Percentiles rank a stretch among this genome's conserved stretches.
These are phyloP conservation scores for Syngnathus typhle DNA, from an alignment of 2,113 vertebrate genomes.

Conservation along the genomic window DNA sequence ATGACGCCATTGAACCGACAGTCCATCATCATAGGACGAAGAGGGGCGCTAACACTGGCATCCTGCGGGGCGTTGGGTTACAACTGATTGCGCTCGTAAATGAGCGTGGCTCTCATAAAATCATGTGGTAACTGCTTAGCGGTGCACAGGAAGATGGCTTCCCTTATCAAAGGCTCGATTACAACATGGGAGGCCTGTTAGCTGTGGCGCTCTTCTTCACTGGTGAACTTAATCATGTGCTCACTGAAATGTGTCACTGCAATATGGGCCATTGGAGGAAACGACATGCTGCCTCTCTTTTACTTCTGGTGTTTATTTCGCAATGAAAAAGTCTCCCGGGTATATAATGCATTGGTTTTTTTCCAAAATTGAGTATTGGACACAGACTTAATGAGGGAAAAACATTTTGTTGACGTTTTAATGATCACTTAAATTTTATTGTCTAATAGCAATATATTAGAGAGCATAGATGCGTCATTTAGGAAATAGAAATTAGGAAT, in stretches of 20 bases:
- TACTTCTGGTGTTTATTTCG: slow-evolving; percentile 23
- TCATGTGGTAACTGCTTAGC: slow-evolving; percentile 69
- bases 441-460: neutral
- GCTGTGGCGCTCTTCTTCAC: slow-evolving; percentile 31
- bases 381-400: neutral
- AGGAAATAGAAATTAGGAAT: neutral
- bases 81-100: slow-evolving; percentile 70
- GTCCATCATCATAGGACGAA: slow-evolving; percentile 69
- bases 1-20: slow-evolving; percentile 64
- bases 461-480: neutral
- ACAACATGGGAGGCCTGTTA: slow-evolving; percentile 33
- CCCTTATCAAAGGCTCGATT: slow-evolving; percentile 59
- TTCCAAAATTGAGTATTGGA: neutral
- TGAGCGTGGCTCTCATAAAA: slow-evolving; percentile 67
- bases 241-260: slow-evolving; percentile 41
- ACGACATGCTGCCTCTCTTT: slow-evolving; percentile 16
- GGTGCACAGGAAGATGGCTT: slow-evolving; percentile 63
- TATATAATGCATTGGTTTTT: neutral
- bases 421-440: neutral
- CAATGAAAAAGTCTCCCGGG: neutral
- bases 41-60: slow-evolving; percentile 63
- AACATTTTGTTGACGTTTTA: neutral
- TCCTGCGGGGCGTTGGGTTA: slow-evolving; percentile 65
- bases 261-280: slow-evolving; percentile 20
- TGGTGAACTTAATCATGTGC: slow-evolving; percentile 48